phyloP scores from a whole-genome alignment of 92 coral and sea anemone species.

The Virgularia gustaviana region DNA sequence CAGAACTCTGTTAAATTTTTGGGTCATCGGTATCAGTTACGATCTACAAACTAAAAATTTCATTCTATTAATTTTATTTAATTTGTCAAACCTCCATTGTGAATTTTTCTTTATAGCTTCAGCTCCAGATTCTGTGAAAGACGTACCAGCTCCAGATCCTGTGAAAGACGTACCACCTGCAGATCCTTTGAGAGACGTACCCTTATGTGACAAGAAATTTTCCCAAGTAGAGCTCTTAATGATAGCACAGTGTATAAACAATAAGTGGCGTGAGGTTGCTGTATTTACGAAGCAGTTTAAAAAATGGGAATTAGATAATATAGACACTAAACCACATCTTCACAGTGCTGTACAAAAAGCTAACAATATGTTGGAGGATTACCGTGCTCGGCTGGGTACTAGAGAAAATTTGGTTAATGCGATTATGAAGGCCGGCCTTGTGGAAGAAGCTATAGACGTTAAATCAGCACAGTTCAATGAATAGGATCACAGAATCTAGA shows the following conservation, averaged over 20 bases:
- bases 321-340: not conserved
- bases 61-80: not conserved
- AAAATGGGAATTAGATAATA: slow-evolving; percentile 25
- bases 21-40: too few relatives aligned
- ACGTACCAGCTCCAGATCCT: slow-evolving; percentile 15
- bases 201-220: not conserved
- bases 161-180: too few relatives aligned
- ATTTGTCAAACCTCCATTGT: not conserved
- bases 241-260: slow-evolving; percentile 15
- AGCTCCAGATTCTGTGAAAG: not conserved
- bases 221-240: not conserved
- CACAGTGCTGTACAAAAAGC: not conserved
- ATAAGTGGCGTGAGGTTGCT: slow-evolving; percentile 24
- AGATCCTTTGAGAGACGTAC: too few relatives aligned
- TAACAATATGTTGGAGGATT: slow-evolving; percentile 16
- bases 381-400: slow-evolving; percentile 16
- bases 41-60: too few relatives aligned
- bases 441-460: not conserved
- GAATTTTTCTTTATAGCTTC: not conserved
- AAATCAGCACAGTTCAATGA: slow-evolving; percentile 2
- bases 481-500: not conserved
- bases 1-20: too few relatives aligned
- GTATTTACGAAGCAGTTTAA: not conserved
- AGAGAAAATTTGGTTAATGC: slow-evolving; percentile 14
- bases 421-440: not conserved